Evolutionary conservation across 2,113 vertebrate species (phyloP), one percentile per base, ranked within the genome.

Genomic region (Callorhinus ursinus): DNA sequence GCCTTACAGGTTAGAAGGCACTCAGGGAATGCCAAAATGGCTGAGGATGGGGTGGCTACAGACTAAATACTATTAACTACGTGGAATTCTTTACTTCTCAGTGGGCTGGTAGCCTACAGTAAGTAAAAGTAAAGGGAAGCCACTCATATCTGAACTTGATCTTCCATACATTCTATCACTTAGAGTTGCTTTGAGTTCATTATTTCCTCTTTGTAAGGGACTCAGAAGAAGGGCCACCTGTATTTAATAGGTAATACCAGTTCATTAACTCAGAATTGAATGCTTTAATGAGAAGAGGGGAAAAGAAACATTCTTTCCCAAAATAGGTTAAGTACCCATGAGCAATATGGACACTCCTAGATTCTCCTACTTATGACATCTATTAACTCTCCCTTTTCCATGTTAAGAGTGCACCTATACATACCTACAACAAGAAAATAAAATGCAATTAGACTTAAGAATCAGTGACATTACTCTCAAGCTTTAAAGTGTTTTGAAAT

Each of bases 381-480:
- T 57, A 82, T 31, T 72, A 93, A 95, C 79, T 77, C 36, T 13
- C 28, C 49, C 31, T 96, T 93, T 83, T 82, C 82, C 93, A 31
- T 55, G 22, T 51, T n/a, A 59, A 36, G 28, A 94, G 63, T 49
- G 6, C 19, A 61, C 33, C 65, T 96, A 6, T 4, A 88, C 39
- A 88, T 10, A 79, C 2, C 49, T 69, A 76, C 10, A 87, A 53
- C 28, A 93, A 93, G 80, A 97, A 94, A 95, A 93, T 53, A 95
- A 95, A 92, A 98, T 39, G 63, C 9, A 85, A 88, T 88, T 63
- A 83, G n/a, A 87, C 51, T 82, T 97, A 93, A 97, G 42, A 95
- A 92, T 81, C 39, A 90, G 26, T 59, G 28, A 89, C 26, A 94
- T 71, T 65, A 77, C n/a, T 72, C 42, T 83, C 28, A 80, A 89